Percentiles rank a stretch among this genome's conserved stretches.
Evolutionary conservation across 2,797 vertebrate species (phyloP).

Genomic region (Scomberomorus guttatus): DNA sequence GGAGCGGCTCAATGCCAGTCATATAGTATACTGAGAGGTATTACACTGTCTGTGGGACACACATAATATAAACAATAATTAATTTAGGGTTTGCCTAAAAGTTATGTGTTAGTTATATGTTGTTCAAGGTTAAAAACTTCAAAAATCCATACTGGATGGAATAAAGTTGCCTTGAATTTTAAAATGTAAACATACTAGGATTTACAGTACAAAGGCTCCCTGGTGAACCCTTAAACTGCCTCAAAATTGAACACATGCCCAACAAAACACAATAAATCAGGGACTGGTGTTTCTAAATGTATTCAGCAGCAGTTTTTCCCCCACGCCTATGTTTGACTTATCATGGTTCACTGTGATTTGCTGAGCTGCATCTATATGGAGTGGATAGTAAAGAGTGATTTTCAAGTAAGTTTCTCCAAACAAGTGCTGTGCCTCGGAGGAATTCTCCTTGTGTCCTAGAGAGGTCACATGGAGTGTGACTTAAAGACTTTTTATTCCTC

Average conservation of each 20-base stretch:
- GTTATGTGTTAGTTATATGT: too few species aligned
- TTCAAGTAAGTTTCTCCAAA: slow-evolving; percentile 46
- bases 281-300: neutral
- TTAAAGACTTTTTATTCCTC: slow-evolving; percentile 52
- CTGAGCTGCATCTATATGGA: slow-evolving; percentile 19
- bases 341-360: slow-evolving; percentile 6
- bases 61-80: too few species aligned
- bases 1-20: too few species aligned
- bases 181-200: neutral
- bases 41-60: too few species aligned
- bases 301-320: neutral
- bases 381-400: slow-evolving; percentile 13
- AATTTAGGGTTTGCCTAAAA: too few species aligned
- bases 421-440: slow-evolving; percentile 32
- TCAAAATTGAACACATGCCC: slow-evolving; percentile 8
- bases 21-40: too few species aligned
- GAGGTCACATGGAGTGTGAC: slow-evolving; percentile 44
- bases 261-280: slow-evolving; percentile 36
- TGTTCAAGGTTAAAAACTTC: neutral
- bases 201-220: slow-evolving; percentile 19
- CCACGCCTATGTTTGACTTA: slow-evolving; percentile 1
- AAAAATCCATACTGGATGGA: slow-evolving; percentile 17
- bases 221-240: slow-evolving; percentile 22
- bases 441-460: slow-evolving; percentile 58
- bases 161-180: slow-evolving; percentile 16